phyloP scores from a whole-genome alignment of 2,113 vertebrate species.

The Mellivora capensis region DNA sequence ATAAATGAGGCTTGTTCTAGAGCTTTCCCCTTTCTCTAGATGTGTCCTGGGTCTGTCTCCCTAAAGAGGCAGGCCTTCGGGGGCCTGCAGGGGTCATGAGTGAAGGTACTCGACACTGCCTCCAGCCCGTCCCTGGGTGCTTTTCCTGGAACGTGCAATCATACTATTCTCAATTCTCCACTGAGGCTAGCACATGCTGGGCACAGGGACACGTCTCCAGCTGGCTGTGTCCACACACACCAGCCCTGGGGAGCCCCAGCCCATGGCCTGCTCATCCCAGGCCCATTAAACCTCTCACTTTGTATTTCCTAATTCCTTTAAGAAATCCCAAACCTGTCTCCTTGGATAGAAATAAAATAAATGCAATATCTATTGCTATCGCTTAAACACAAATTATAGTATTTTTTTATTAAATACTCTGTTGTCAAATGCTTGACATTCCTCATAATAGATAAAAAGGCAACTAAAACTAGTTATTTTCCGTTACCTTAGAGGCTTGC shows the following conservation, averaged over 20 bases:
- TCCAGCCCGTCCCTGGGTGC: rapidly evolving
- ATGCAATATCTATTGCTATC: slow-evolving; percentile 78
- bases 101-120: not conserved
- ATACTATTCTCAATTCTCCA: not conserved
- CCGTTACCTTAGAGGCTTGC: slow-evolving; percentile 75
- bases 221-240: not conserved
- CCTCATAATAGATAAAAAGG: slow-evolving; percentile 76
- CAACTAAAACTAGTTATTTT: slow-evolving; percentile 78
- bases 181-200: not conserved
- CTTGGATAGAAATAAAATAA: slow-evolving; percentile 77
- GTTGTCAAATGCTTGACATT: slow-evolving; percentile 78
- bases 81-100: not conserved
- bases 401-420: slow-evolving; percentile 80
- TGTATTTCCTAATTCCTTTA: slow-evolving; percentile 75
- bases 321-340: slow-evolving; percentile 77
- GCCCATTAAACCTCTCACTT: slow-evolving; percentile 69
- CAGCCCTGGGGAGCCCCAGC: not conserved
- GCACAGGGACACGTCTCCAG: not conserved
- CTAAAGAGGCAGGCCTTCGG: not conserved
- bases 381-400: slow-evolving; percentile 78
- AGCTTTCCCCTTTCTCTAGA: not conserved
- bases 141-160: not conserved
- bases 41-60: not conserved
- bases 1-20: not conserved
- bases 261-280: not conserved